These are phyloP conservation scores for Laticauda laticaudata DNA, from an alignment of 2,113 vertebrate genomes.

Conservation along the genomic window DNA sequence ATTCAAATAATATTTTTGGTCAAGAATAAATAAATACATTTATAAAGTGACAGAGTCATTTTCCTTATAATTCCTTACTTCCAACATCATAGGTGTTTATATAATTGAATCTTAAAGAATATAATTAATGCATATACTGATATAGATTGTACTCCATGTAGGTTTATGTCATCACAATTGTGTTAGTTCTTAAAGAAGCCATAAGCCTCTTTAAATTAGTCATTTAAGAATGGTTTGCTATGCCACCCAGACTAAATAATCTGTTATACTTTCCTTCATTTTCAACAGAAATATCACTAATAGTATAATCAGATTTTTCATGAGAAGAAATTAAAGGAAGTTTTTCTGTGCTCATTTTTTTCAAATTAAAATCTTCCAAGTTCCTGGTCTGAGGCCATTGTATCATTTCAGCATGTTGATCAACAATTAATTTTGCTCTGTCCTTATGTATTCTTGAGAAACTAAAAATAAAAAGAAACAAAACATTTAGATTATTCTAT, in stretches of 20 bases:
- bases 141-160: neutral
- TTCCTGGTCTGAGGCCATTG: slow-evolving; percentile 4
- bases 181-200: neutral
- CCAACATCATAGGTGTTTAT: neutral
- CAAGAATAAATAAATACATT: neutral
- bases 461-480: slow-evolving; percentile 27
- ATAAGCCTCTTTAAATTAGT: neutral
- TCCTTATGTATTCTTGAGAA: slow-evolving; percentile 13
- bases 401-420: neutral
- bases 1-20: neutral
- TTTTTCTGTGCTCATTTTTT: slow-evolving; percentile 1
- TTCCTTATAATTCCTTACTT: neutral
- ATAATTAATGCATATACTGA: neutral
- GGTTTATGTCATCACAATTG: neutral
- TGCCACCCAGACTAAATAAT: neutral
- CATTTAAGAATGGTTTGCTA: neutral
- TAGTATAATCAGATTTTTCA: neutral
- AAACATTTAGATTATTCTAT: neutral
- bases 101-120: neutral
- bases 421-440: neutral
- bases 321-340: slow-evolving; percentile 1
- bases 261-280: slow-evolving; percentile 24
- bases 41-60: neutral
- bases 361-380: neutral
- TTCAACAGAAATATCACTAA: neutral